Percentiles rank a stretch among this genome's conserved stretches.
Evolutionary conservation across 2,888 invertebrate species (phyloP).

Genomic region (Melanargia galathea): DNA sequence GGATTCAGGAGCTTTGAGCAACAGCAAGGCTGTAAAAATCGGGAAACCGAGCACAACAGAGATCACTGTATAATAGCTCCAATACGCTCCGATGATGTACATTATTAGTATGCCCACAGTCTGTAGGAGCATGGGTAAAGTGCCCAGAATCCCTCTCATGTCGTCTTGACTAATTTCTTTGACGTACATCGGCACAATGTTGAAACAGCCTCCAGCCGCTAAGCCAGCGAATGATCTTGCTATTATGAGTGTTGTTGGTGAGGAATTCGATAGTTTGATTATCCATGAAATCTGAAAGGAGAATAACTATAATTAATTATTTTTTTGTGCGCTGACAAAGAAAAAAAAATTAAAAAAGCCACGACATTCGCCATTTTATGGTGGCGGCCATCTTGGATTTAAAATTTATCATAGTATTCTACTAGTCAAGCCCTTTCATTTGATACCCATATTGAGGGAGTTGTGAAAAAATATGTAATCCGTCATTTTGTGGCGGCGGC

Average conservation of each 20-base stretch:
- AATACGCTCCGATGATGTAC: conserved; percentile 60
- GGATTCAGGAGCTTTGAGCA: conserved; percentile 66
- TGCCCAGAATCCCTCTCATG: conserved; percentile 59
- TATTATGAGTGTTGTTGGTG: conserved; percentile 51
- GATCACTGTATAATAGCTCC: conserved; percentile 56
- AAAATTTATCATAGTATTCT: too few species aligned
- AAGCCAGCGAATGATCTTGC: conserved; percentile 59
- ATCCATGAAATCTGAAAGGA: conserved; percentile 59
- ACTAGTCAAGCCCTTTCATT: too few species aligned
- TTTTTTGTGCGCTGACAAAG: neutral
- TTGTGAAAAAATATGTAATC: too few species aligned
- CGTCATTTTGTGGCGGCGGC: too few species aligned
- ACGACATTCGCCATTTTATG: neutral
- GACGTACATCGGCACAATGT: conserved; percentile 60
- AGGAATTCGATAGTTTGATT: conserved; percentile 54
- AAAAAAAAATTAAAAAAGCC: neutral
- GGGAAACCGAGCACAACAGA: conserved; percentile 55
- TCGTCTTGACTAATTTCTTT: conserved; percentile 65
- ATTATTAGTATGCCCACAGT: conserved; percentile 59
- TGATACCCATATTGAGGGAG: too few species aligned
- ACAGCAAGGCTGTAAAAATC: conserved; percentile 50
- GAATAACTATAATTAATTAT: neutral
- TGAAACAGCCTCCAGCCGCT: conserved; percentile 60
- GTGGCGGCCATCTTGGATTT: too few species aligned
- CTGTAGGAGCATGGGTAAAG: conserved; percentile 54